Evolutionary conservation across 2,113 vertebrate species (phyloP).

Genomic region (Podilymbus podiceps): DNA sequence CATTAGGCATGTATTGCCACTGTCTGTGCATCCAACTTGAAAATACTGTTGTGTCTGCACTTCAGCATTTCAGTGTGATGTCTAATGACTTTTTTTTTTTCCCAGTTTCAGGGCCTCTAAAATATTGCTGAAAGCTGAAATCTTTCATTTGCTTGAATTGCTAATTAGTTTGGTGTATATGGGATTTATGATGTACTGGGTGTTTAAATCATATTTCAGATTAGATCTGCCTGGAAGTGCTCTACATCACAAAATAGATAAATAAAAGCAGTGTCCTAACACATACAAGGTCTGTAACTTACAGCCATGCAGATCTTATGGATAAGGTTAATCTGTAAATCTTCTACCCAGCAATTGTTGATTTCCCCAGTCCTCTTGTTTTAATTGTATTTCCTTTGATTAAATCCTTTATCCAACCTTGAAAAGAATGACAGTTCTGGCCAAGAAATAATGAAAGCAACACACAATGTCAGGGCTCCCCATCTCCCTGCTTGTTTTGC

Average conservation of each 20-base stretch:
- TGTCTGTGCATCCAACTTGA: slow-evolving; percentile 22
- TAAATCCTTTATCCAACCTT: background rate
- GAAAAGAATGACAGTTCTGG: background rate
- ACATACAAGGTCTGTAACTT: background rate
- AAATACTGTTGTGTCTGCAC: slow-evolving; percentile 38
- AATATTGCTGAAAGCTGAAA: slow-evolving; percentile 17
- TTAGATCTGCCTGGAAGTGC: background rate
- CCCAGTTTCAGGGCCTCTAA: background rate
- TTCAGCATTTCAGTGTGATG: slow-evolving; percentile 13
- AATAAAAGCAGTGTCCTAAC: background rate
- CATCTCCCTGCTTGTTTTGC: background rate
- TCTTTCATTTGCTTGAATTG: slow-evolving; percentile 12
- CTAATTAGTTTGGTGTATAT: slow-evolving; percentile 14
- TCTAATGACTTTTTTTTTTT: background rate
- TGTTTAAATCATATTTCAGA: slow-evolving; percentile 14
- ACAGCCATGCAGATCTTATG: background rate
- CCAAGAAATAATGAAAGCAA: slow-evolving; percentile 3
- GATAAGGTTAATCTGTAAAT: background rate
- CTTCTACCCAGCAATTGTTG: background rate
- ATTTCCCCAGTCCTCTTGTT: background rate
- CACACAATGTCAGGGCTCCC: background rate
- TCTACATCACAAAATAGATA: background rate
- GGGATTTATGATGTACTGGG: background rate
- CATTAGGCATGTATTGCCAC: slow-evolving; percentile 6
- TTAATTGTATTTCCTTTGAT: background rate